These are phyloP conservation scores for Globodera ellingtonae DNA, from an alignment of 1,140 invertebrate species.

Conservation along the genomic window DNA sequence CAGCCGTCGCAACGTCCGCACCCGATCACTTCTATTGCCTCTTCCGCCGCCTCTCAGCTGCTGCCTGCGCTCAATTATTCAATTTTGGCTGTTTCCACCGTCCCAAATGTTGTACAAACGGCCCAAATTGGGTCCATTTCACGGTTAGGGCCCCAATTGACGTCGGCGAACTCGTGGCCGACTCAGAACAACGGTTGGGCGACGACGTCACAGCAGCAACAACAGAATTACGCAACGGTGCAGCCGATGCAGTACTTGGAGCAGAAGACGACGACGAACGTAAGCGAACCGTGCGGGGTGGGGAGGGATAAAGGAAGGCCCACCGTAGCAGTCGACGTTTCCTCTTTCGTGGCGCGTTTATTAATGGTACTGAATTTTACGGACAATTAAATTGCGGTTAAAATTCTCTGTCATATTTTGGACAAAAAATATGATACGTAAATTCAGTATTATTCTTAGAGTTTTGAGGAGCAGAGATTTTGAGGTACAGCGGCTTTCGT, in stretches of 20 bases:
- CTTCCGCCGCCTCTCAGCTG: conserved; percentile 10
- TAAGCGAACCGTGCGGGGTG: background rate
- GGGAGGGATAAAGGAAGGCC: too few species aligned
- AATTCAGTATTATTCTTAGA: background rate
- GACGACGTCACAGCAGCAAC: conserved; percentile 8
- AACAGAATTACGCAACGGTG: background rate
- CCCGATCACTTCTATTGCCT: conserved; percentile 25
- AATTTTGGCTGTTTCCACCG: conserved; percentile 14
- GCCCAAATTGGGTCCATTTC: background rate
- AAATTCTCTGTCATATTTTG: too few species aligned
- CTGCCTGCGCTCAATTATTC: conserved; percentile 20
- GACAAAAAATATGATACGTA: too few species aligned
- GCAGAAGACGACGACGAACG: conserved; percentile 1
- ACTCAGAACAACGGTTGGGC: background rate
- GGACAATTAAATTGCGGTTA: too few species aligned
- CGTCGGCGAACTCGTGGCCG: background rate
- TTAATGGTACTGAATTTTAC: too few species aligned
- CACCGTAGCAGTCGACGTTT: background rate
- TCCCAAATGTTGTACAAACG: conserved; percentile 7
- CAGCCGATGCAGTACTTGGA: background rate
- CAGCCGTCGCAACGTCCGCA: conserved; percentile 3
- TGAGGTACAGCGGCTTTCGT: background rate
- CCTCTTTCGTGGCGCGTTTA: too few species aligned
- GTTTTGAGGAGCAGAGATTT: background rate
- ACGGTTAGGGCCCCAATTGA: background rate